These are phyloP conservation scores for Autographa gamma DNA, from an alignment of 2,888 invertebrate genomes.

Conservation along the genomic window DNA sequence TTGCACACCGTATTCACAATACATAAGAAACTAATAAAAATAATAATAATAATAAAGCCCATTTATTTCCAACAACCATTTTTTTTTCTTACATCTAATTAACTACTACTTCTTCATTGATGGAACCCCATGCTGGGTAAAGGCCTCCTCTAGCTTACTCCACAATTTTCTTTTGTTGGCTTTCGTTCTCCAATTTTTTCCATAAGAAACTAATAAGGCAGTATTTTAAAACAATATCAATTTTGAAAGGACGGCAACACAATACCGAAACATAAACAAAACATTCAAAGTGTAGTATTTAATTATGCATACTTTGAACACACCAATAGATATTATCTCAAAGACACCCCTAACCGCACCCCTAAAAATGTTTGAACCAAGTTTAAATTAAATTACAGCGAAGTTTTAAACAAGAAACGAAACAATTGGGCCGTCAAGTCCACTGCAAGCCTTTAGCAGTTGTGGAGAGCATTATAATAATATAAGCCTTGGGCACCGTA, in stretches of 20 bases:
- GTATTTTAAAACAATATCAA: background rate
- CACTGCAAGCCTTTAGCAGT: constrained; percentile 39
- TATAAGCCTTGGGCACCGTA: constrained; percentile 65
- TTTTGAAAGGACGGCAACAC: background rate
- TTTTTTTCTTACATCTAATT: no score
- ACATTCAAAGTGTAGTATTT: background rate
- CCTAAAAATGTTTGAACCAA: constrained; percentile 57
- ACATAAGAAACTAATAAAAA: no score
- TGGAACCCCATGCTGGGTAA: no score
- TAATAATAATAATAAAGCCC: no score
- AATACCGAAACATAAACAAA: background rate
- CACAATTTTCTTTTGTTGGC: no score
- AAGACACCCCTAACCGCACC: constrained; percentile 16
- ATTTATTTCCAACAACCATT: no score
- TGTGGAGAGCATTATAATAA: constrained; percentile 65
- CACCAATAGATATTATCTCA: constrained; percentile 12
- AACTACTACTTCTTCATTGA: no score
- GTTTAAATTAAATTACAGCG: constrained; percentile 67
- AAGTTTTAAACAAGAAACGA: constrained; percentile 60
- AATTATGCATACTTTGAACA: background rate
- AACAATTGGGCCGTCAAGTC: constrained; percentile 55
- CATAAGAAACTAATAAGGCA: background rate
- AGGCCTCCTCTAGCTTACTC: no score
- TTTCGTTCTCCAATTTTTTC: no score
- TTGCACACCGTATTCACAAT: no score